Evolutionary conservation across 2,888 invertebrate genomes (phyloP).

Genomic region (Cosmia trapezina): DNA sequence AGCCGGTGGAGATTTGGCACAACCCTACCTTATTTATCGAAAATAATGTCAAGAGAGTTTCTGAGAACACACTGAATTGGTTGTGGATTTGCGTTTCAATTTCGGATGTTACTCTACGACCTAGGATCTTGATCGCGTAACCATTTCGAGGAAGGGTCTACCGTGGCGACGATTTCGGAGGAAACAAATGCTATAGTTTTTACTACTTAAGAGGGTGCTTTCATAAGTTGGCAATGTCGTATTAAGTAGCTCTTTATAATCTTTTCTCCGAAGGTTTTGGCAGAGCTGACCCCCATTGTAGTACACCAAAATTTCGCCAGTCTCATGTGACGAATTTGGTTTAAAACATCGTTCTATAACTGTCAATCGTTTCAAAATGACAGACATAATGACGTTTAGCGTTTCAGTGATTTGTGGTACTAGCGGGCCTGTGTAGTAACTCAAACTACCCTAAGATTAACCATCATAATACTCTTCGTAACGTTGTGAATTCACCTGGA

Average conservation of each 20-base stretch:
- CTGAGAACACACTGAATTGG: conserved; percentile 23
- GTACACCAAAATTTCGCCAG: too few relatives aligned
- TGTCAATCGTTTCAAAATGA: too few relatives aligned
- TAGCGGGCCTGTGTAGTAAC: too few relatives aligned
- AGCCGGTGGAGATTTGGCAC: conserved; percentile 41
- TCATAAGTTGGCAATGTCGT: background rate
- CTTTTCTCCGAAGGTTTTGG: too few relatives aligned
- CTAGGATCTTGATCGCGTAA: background rate
- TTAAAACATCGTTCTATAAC: too few relatives aligned
- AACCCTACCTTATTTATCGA: conserved; percentile 54
- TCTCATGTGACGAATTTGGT: too few relatives aligned
- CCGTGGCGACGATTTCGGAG: background rate
- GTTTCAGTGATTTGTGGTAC: background rate
- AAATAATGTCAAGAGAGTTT: conserved; percentile 48
- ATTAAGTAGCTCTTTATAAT: background rate
- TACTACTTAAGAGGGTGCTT: background rate
- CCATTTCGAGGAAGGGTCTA: background rate
- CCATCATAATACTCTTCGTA: background rate
- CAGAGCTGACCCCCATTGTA: too few relatives aligned
- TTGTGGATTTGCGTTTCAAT: background rate
- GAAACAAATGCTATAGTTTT: background rate
- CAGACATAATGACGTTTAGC: too few relatives aligned
- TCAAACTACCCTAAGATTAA: conserved; percentile 1
- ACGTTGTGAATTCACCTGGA: conserved; percentile 34
- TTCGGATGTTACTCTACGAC: background rate